Evolutionary conservation across 2,113 vertebrate genomes (phyloP).

Genomic region (Acanthochromis polyacanthus): DNA sequence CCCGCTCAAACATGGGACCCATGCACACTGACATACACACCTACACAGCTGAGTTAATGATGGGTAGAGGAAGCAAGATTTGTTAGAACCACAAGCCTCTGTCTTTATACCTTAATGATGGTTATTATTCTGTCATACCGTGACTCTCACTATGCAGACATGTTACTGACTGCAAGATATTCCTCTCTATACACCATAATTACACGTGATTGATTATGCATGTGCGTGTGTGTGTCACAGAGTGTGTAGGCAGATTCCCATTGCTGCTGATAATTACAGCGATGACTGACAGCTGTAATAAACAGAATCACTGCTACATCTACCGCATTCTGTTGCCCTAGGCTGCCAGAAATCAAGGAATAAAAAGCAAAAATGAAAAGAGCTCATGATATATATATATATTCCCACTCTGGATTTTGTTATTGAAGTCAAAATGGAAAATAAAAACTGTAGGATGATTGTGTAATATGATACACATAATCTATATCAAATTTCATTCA

Average conservation of each 20-base stretch:
- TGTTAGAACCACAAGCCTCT: constrained; percentile 64
- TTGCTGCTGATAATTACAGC: constrained; percentile 72
- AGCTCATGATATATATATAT: not conserved
- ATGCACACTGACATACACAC: constrained; percentile 40
- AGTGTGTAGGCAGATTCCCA: constrained; percentile 53
- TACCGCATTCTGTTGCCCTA: constrained; percentile 26
- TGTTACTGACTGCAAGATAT: constrained; percentile 65
- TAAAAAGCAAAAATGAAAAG: constrained; percentile 14
- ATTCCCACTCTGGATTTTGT: constrained; percentile 2
- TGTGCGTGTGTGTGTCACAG: constrained; percentile 17
- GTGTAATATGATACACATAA: constrained; percentile 14
- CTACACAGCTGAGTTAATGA: constrained; percentile 63
- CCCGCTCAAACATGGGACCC: constrained; percentile 13
- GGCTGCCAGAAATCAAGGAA: constrained; percentile 43
- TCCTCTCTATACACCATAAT: constrained; percentile 69
- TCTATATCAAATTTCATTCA: constrained; percentile 14
- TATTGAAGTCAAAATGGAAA: constrained; percentile 48
- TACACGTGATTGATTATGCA: constrained; percentile 69
- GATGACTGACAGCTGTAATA: constrained; percentile 79
- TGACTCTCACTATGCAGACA: constrained; percentile 65
- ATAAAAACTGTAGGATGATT: not conserved
- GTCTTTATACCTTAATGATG: constrained; percentile 74
- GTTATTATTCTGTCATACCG: constrained; percentile 78
- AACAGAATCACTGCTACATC: constrained; percentile 57
- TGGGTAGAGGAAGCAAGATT: constrained; percentile 62